Percentiles rank a stretch among this genome's conserved stretches.
These are phyloP conservation scores for Sternotherus odoratus DNA, from an alignment of 2,797 vertebrate genomes.

Conservation along the genomic window DNA sequence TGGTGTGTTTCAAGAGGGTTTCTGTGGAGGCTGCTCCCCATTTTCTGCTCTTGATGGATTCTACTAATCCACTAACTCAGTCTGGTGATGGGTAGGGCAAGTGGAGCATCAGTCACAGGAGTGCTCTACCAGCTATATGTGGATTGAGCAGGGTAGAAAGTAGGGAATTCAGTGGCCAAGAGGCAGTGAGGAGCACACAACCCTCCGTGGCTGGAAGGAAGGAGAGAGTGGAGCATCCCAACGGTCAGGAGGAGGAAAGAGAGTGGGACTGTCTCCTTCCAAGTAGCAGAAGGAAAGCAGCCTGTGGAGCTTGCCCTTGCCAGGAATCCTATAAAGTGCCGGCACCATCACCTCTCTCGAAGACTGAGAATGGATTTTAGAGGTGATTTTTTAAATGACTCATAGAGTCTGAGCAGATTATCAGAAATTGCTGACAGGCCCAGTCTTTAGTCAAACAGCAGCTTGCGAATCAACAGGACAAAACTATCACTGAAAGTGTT, in stretches of 20 bases:
- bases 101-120: not conserved
- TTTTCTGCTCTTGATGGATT: not conserved
- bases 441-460: not conserved
- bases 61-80: not conserved
- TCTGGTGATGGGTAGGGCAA: not conserved
- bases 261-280: not conserved
- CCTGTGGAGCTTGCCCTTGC: accelerated
- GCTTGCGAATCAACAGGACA: not conserved
- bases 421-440: not conserved
- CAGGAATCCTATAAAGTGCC: not conserved
- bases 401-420: not conserved
- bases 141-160: not conserved
- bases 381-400: not conserved
- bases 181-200: not conserved
- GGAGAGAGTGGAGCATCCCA: not conserved
- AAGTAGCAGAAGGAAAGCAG: accelerated
- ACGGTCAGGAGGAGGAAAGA: not conserved
- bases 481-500: not conserved
- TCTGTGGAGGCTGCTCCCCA: not conserved
- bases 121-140: not conserved
- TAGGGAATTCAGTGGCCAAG: not conserved
- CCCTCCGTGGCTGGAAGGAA: not conserved
- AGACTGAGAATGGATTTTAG: accelerated
- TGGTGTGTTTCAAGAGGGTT: not conserved
- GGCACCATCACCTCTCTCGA: accelerated